phyloP scores from a whole-genome alignment of 1,140 invertebrate genomes.

The Calephelis nemesis region DNA sequence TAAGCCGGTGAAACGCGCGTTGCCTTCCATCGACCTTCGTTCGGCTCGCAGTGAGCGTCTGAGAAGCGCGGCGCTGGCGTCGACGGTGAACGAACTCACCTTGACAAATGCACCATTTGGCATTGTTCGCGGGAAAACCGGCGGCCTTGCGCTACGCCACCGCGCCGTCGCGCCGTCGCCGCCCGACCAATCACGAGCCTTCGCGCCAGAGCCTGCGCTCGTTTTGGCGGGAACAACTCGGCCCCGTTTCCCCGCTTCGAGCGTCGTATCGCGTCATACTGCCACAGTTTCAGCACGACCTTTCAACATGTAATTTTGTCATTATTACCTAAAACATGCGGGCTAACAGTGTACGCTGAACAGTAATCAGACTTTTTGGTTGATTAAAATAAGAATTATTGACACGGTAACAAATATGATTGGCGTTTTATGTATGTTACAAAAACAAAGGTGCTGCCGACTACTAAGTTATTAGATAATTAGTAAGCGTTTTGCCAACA shows the following conservation, averaged over 20 bases:
- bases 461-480: constrained; percentile 47
- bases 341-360: constrained; percentile 12
- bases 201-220: constrained; percentile 72
- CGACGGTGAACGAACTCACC: constrained; percentile 78
- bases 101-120: constrained; percentile 79
- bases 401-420: too few species aligned
- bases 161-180: constrained; percentile 52
- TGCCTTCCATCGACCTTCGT: constrained; percentile 72
- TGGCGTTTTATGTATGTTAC: constrained; percentile 27
- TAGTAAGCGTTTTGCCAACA: constrained; percentile 43
- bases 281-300: constrained; percentile 56
- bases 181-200: constrained; percentile 63
- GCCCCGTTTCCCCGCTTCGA: constrained; percentile 43
- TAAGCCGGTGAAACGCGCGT: constrained; percentile 42
- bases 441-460: constrained; percentile 37
- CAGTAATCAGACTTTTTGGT: background rate
- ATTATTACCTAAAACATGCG: constrained; percentile 32
- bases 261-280: constrained; percentile 47
- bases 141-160: constrained; percentile 71
- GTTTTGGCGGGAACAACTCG: constrained; percentile 70
- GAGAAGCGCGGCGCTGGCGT: constrained; percentile 66
- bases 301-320: constrained; percentile 38
- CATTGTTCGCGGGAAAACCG: constrained; percentile 79
- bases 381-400: background rate
- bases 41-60: constrained; percentile 55